A percentile compares a stretch with the other conserved stretches of the same genome.
Conservation (phyloP, 2,113 vertebrate genomes). For the Amphilophus citrinellus region DNA sequence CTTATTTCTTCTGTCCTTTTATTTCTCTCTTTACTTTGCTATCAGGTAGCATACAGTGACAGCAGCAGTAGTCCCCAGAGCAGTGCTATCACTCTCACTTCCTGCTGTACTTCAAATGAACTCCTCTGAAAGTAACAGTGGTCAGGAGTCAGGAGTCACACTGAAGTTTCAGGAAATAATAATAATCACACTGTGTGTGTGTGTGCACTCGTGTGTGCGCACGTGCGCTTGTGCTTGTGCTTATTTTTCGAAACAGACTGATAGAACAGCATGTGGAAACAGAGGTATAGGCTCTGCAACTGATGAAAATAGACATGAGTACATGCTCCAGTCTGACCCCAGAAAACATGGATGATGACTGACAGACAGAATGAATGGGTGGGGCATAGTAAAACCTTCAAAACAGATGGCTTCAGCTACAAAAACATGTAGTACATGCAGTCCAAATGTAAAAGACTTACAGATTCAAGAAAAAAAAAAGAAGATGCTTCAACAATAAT, state of each 20-base stretch:
- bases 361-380: constrained; percentile 32
- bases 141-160: constrained; percentile 48
- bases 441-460: background rate
- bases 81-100: constrained; percentile 48
- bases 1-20: constrained; percentile 1
- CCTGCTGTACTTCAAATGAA: constrained; percentile 68
- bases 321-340: background rate
- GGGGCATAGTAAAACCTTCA: background rate
- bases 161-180: constrained; percentile 47
- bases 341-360: constrained; percentile 18
- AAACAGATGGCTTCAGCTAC: constrained; percentile 14
- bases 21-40: constrained; percentile 1
- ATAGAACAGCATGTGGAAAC: constrained; percentile 19
- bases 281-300: background rate
- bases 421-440: background rate
- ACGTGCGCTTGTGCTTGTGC: background rate
- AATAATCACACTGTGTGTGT: constrained; percentile 29
- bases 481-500: background rate
- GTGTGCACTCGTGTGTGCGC: background rate
- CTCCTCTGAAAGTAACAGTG: constrained; percentile 37
- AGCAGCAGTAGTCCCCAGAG: constrained; percentile 33
- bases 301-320: constrained; percentile 18
- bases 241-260: constrained; percentile 32
- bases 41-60: constrained; percentile 24
- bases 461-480: background rate